A percentile compares a stretch with the other conserved stretches of the same genome.
These are phyloP conservation scores for Hofmannophila pseudospretella DNA, from an alignment of 2,888 invertebrate genomes.

Conservation along the genomic window DNA sequence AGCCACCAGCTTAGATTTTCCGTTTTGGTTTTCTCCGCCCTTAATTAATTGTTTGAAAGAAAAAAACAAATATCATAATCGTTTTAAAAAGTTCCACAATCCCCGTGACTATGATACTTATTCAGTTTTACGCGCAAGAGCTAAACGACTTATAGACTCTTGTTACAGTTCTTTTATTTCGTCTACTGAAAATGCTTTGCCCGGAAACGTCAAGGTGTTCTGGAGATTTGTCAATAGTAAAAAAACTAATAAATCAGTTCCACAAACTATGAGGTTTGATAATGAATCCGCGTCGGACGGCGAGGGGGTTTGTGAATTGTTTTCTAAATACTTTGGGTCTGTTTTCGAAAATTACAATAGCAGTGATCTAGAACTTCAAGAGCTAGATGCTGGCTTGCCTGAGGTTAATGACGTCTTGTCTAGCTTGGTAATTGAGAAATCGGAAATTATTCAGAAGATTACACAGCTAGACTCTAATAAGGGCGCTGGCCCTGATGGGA, in stretches of 20 bases:
- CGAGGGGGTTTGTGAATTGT: slow-evolving; percentile 9
- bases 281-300: slow-evolving; percentile 1
- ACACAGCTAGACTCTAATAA: too few species aligned
- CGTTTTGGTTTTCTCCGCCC: slow-evolving; percentile 8
- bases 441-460: too few species aligned
- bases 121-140: slow-evolving; percentile 6
- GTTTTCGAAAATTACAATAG: too few species aligned
- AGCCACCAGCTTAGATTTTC: too few species aligned
- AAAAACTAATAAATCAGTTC: slow-evolving; percentile 1
- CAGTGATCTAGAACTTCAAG: too few species aligned
- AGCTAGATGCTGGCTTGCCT: too few species aligned
- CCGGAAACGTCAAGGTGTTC: slow-evolving; percentile 5
- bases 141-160: slow-evolving; percentile 4
- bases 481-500: too few species aligned
- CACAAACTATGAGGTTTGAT: slow-evolving; percentile 2
- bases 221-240: slow-evolving; percentile 11
- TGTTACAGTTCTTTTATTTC: slow-evolving; percentile 6
- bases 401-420: too few species aligned
- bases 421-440: too few species aligned
- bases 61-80: slow-evolving; percentile 11
- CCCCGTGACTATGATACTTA: slow-evolving; percentile 13
- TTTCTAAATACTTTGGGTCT: slow-evolving; percentile 12
- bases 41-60: slow-evolving; percentile 8
- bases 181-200: slow-evolving; percentile 4
- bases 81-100: slow-evolving; percentile 11